Evolutionary conservation across 2,888 invertebrate species (phyloP), one percentile per base, ranked within the genome.

Genomic region (Allygus modestus): DNA sequence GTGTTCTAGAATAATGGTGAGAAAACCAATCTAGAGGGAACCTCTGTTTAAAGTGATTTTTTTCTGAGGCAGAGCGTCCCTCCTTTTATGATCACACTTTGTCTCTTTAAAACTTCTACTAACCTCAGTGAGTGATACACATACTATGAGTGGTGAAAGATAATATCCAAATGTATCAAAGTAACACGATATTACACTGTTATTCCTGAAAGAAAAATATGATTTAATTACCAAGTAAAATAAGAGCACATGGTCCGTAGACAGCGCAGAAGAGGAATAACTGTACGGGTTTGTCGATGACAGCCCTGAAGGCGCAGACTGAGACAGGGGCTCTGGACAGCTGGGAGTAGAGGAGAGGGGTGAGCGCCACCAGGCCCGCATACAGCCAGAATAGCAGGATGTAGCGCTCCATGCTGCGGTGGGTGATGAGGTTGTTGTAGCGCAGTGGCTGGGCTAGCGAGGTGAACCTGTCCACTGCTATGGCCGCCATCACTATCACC

Each of bases 341-440:
- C 85, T 92, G n/a, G 33, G 73, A 71, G 37, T 23, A 20, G 58
- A 77, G 11, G 83, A 58, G 37, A 0, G 93, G 93, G 54, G 92
- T 91, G 86, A 92, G 92, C 0, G 93, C 93, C 2, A 93, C 91
- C 37, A 91, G 88, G 17, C 91, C 90, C 0, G 93, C 92, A 88
- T 93, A 93, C 33, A 92, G 89, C 94, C 94, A 94, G 87, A 93
- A 92, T 1, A 91, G 91, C 12, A 91, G 90, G 65, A 94, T 92
- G 88, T 93, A 92, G 85, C 92, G 89, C 87, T 92, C 92, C 82
- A 93, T 92, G 85, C 92, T 92, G 81, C 92, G 91, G 88, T 92
- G 92, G 0, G 94, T 94, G 86, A 94, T 93, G 86, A 94, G 91
- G 89, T 93, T 93, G 88, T 93, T 93, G 89, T 94, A 94, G 81